These are phyloP conservation scores for Ennomos quercinarius DNA, from an alignment of 2,888 invertebrate species.

Conservation along the genomic window DNA sequence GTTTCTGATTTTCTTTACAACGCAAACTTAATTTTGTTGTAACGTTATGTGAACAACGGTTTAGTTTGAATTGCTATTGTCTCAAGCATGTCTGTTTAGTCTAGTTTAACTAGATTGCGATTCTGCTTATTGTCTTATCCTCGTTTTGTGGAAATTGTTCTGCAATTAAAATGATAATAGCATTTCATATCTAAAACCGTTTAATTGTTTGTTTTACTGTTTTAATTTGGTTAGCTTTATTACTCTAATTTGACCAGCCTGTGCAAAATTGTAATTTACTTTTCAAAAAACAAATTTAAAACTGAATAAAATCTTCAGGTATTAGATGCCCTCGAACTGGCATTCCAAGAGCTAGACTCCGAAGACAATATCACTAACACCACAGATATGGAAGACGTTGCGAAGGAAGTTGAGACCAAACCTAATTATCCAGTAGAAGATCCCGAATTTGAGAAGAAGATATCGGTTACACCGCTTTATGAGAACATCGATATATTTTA, in stretches of 20 bases:
- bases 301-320: slow-evolving; percentile 71
- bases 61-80: slow-evolving; percentile 31
- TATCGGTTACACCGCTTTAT: slow-evolving; percentile 83
- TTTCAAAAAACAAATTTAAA: slow-evolving; percentile 6
- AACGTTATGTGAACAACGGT: slow-evolving; percentile 16
- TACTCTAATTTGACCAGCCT: slow-evolving; percentile 32
- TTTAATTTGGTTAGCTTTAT: slow-evolving; percentile 40
- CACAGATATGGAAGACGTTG: slow-evolving; percentile 66
- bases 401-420: slow-evolving; percentile 42
- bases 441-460: slow-evolving; percentile 65
- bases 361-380: slow-evolving; percentile 60
- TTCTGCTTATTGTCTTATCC: slow-evolving; percentile 12
- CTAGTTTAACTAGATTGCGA: slow-evolving; percentile 12
- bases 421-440: slow-evolving; percentile 34
- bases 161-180: slow-evolving; percentile 32
- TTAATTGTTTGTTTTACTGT: slow-evolving; percentile 36
- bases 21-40: slow-evolving; percentile 21
- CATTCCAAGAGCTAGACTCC: slow-evolving; percentile 87
- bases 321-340: slow-evolving; percentile 87
- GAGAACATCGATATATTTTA: slow-evolving; percentile 87
- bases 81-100: slow-evolving; percentile 18
- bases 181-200: slow-evolving; percentile 22
- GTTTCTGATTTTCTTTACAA: slow-evolving; percentile 27
- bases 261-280: slow-evolving; percentile 9
- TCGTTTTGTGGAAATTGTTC: slow-evolving; percentile 3